Evolutionary conservation across 2,113 vertebrate species (phyloP), one percentile per base, ranked within the genome.

Genomic region (Salvelinus namaycush): DNA sequence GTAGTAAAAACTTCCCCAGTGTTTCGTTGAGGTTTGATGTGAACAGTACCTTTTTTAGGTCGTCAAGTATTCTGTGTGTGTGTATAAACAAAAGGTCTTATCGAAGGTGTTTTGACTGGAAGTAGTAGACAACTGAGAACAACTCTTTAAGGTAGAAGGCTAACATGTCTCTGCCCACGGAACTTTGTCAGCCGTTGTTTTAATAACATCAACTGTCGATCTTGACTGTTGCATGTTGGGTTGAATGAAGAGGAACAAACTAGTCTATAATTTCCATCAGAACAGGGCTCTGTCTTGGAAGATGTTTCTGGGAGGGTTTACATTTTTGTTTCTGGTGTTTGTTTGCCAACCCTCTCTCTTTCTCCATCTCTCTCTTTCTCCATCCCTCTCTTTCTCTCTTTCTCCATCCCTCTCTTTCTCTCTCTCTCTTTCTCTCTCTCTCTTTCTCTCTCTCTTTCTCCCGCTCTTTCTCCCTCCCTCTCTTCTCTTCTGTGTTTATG

Each of bases 211-310:
- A 9, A 39, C 39, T 39, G 39, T 39, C 3, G 51, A 57, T 13
- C 18, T 1, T 4, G 51, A 57, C 51, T 57, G 18, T 57, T 57
- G 51, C 51, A 18, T 4, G 51, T 57, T 57, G 51, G 9, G 51
- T 57, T 18, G 3, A 18, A 57, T 57, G 18, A 18, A 57, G 18
- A 18, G 13, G 3, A 57, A 57, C 34, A 39, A 5, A 16, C 51
- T 1, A 18, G 18, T 57, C 13, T 57, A 54, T 87, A 83, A 87
- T 85, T 87, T 65, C 80, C 73, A 16, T 80, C 77, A 87, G 80
- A 75, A 76, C 60, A 18, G 13, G 70, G 86, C 64, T 76, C 81
- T 77, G 78, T 76, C 80, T 84, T 78, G 66, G 77, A 80, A 80
- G 79, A 68, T 27, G 0, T 76, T 67, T 67, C 18, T 29, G 26